Evolutionary conservation across 2,888 invertebrate genomes (phyloP), one percentile per base, ranked within the genome.

Genomic region (Drosophila setosimentum): DNA sequence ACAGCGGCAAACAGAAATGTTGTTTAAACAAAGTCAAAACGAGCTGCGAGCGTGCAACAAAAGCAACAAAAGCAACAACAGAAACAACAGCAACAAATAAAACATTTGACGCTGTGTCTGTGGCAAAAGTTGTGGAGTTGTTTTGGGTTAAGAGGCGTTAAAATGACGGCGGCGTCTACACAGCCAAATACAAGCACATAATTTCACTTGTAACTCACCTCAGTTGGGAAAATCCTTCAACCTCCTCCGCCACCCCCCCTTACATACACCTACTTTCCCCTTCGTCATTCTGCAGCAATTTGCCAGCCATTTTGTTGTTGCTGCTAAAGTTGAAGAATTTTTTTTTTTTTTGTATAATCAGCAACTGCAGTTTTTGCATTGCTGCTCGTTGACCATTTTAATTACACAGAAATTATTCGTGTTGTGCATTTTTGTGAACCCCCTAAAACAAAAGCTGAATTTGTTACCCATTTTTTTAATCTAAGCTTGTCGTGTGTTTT

Each of bases 331-430:
- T 45, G 57, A 45, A 21, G 49, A 58, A 37, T 57, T 59, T 37
- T 57, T 66, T 73, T 69, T 78, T 60, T 55, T 86, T 76, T 69
- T 68, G 72, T 78, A 64, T 83, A 85, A 87, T 85, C 77, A 76
- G 81, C 71, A 69, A 64, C 55, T 58, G 61, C 29, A 50, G 51
- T 62, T 72, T 69, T 63, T 32, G 6, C 45, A 27, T 51, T 75
- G 78, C 74, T 79, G 71, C 79, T 81, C 69, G 82, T 81, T 84
- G 89, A 81, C 87, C 87, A 89, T 87, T 89, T 83, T 87, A 89
- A 87, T 87, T 89, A 76, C 78, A 74, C 82, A 58, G 65, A 67
- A 89, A 85, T 76, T 76, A 68, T 76, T 76, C 71, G 69, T 79
- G 70, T 78, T 82, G 68, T 80, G 78, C 71, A 77, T 66, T 24